Evolutionary conservation across 2,797 vertebrate species (phyloP), one percentile per base, ranked within the genome.

Genomic region (Eulemur coronatus): DNA sequence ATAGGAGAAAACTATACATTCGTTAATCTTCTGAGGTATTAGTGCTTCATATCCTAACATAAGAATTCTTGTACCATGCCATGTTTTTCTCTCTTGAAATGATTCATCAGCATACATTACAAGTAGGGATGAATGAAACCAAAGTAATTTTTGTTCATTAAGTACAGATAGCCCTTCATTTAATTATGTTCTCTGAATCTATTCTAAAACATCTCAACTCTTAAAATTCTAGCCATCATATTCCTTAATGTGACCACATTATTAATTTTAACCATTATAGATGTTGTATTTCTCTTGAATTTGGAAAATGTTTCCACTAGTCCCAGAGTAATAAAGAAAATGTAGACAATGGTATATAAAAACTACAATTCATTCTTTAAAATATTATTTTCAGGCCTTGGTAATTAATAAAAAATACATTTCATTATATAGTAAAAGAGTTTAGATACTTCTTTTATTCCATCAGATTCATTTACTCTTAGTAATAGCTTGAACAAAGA

Each of bases 121-220:
- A 93, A 63, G 7, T 67, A 92, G 17, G 11, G 12, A 70, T 93
- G 78, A 82, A 52, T 78, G 50, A 75, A 87, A 90, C 5, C 30
- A 72, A 63, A 85, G 26, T 30, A 91, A 22, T 84, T 88, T 12
- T 57, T 93, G 61, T 75, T 89, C 73, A 89, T 57, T 85, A 89
- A 14, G 11, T 94, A 86, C 26, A 93, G 15, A 22, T 14, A 84
- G 38, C 81, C 18, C 14, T 87, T 95, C 28, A 1, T 96, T 89
- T 87, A 93, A 93, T 97, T 81, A 79, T 17, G 82, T 86, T 89
- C 30, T 92, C 20, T 87, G 13, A 84, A 59, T 92, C 24, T 79
- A 20, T 84, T 85, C 18, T 92, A 80, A 92, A 92, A 87, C 11
- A 61, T 72, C 5, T 80, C 8, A 87, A 17, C 33, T 84, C 69